Evolutionary conservation across 2,888 invertebrate genomes (phyloP).

Genomic region (Harmothoe impar): DNA sequence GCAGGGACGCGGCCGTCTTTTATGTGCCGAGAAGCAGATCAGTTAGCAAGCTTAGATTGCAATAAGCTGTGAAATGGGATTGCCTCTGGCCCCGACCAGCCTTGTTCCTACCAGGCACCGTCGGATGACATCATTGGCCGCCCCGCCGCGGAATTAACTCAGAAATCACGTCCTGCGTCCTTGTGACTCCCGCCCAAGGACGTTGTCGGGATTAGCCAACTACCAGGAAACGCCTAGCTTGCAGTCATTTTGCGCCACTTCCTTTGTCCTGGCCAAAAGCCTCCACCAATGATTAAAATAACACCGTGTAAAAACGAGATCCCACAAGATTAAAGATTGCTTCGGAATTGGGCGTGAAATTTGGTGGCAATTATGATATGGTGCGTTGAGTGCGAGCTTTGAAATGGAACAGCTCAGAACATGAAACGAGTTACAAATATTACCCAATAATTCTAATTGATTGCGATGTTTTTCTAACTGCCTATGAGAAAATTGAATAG

Average conservation of each 20-base stretch:
- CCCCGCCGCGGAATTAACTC: constrained; percentile 44
- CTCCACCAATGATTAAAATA: background rate
- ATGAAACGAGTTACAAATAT: background rate
- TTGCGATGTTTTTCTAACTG: background rate
- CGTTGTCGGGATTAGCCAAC: background rate
- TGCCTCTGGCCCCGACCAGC: constrained; percentile 49
- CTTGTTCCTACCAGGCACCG: constrained; percentile 17
- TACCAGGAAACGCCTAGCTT: background rate
- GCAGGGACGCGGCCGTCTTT: constrained; percentile 32
- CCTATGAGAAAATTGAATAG: background rate
- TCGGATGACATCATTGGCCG: constrained; percentile 18
- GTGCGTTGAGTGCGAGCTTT: background rate
- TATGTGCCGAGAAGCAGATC: constrained; percentile 53
- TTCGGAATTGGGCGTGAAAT: constrained; percentile 17
- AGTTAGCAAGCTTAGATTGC: constrained; percentile 56
- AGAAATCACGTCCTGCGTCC: constrained; percentile 44
- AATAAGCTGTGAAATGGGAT: constrained; percentile 58
- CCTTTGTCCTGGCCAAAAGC: background rate
- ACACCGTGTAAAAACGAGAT: constrained; percentile 17
- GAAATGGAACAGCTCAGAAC: background rate
- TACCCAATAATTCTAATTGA: constrained; percentile 24
- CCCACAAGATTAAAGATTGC: constrained; percentile 6
- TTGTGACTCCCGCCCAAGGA: constrained; percentile 48
- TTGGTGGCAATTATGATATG: constrained; percentile 18
- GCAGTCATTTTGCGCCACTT: background rate